Percentiles rank a stretch among this genome's conserved stretches.
phyloP scores from a whole-genome alignment of 2,888 invertebrate species.

The Emesis russula region DNA sequence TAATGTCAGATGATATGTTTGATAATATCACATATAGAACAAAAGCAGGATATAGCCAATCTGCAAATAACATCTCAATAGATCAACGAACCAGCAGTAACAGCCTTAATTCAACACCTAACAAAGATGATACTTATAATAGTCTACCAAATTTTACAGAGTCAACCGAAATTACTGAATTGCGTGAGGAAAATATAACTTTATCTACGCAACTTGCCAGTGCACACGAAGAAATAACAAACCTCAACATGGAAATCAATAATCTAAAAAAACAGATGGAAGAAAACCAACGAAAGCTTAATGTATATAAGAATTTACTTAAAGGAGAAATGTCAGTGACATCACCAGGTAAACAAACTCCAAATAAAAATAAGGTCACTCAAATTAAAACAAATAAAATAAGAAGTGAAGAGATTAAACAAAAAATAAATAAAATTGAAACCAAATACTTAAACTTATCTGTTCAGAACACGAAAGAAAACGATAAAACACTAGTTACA shows the following conservation, averaged over 20 bases:
- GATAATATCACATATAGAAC: background rate
- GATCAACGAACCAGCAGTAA: background rate
- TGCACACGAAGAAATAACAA: background rate
- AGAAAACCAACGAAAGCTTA: background rate
- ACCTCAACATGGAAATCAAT: background rate
- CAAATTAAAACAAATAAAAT: too few species aligned
- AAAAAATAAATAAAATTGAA: too few species aligned
- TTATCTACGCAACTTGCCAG: background rate
- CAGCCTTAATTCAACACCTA: background rate
- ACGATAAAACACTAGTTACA: too few species aligned
- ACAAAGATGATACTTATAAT: background rate
- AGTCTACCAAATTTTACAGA: background rate
- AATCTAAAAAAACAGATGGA: background rate
- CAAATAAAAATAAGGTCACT: background rate
- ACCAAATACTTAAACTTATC: too few species aligned
- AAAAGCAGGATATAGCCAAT: background rate
- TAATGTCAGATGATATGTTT: background rate
- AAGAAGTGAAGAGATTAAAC: too few species aligned
- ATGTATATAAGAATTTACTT: background rate
- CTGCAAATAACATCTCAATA: background rate
- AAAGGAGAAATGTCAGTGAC: background rate
- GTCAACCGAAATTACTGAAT: background rate
- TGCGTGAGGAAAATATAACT: background rate
- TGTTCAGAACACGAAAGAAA: too few species aligned
- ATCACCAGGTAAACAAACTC: background rate